Evolutionary conservation across 2,888 invertebrate species (phyloP).

Genomic region (Zaprionus lineosus): DNA sequence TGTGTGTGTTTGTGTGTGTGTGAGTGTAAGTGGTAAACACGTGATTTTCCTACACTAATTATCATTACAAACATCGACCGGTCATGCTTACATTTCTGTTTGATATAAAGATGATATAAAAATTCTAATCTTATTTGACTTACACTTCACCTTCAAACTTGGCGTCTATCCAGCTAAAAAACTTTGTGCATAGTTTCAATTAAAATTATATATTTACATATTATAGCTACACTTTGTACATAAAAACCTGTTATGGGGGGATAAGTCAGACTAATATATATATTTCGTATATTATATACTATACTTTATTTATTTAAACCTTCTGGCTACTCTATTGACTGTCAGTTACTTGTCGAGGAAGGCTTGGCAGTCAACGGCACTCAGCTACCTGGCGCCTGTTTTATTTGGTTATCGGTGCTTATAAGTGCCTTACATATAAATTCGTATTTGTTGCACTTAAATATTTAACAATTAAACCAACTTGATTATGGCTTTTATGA

Average conservation of each 20-base stretch:
- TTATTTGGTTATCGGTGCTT: slow-evolving; percentile 35
- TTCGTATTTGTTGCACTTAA: slow-evolving; percentile 9
- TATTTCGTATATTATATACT: background rate
- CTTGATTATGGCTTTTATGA: no score
- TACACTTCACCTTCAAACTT: slow-evolving; percentile 38
- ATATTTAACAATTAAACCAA: slow-evolving; percentile 40
- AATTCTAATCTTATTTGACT: slow-evolving; percentile 25
- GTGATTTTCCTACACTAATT: no score
- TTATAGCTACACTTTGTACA: background rate
- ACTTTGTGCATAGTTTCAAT: slow-evolving; percentile 21
- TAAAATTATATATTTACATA: slow-evolving; percentile 13
- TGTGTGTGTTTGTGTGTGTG: no score
- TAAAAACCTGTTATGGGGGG: no score
- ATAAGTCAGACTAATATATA: background rate
- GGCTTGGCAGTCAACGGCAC: background rate
- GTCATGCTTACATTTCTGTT: slow-evolving; percentile 9
- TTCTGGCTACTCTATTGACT: slow-evolving; percentile 1
- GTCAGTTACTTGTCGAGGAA: background rate
- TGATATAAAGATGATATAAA: slow-evolving; percentile 1
- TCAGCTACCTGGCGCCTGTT: slow-evolving; percentile 27
- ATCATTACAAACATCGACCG: slow-evolving; percentile 4
- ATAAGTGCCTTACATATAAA: slow-evolving; percentile 2
- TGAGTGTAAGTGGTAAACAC: no score
- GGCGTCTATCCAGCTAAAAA: slow-evolving; percentile 11
- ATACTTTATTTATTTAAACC: background rate